Evolutionary conservation across 2,888 invertebrate species (phyloP).

Genomic region (Pristionchus arcanus): DNA sequence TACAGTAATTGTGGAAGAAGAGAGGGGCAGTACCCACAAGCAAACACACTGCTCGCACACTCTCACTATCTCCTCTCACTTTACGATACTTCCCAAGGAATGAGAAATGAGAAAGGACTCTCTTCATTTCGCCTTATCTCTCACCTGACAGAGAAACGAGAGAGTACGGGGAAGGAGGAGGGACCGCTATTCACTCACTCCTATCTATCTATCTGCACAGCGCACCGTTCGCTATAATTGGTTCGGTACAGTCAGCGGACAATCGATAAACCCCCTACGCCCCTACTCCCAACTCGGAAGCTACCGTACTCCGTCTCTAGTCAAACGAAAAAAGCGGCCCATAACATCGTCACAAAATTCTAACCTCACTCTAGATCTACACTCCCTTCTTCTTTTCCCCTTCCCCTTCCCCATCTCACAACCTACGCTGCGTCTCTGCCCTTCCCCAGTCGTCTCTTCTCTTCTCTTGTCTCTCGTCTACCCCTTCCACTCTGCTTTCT

Average conservation of each 20-base stretch:
- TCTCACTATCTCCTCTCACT: conserved; percentile 40
- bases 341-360: conserved; percentile 21
- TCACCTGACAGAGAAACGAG: background rate
- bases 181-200: background rate
- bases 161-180: background rate
- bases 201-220: conserved; percentile 9
- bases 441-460: background rate
- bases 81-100: conserved; percentile 22
- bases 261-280: background rate
- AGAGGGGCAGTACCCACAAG: background rate
- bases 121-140: background rate
- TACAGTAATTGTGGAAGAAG: background rate
- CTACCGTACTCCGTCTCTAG: background rate
- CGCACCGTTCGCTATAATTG: background rate
- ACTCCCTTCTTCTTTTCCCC: conserved; percentile 31
- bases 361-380: conserved; percentile 44
- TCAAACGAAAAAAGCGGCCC: background rate
- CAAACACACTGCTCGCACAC: conserved; percentile 20
- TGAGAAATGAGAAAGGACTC: background rate
- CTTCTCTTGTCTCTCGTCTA: conserved; percentile 3
- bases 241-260: background rate
- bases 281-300: background rate
- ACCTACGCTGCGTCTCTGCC: conserved; percentile 54
- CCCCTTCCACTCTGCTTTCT: background rate
- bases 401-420: conserved; percentile 47